phyloP scores from a whole-genome alignment of 2,113 vertebrate species.

The Mola mola region DNA sequence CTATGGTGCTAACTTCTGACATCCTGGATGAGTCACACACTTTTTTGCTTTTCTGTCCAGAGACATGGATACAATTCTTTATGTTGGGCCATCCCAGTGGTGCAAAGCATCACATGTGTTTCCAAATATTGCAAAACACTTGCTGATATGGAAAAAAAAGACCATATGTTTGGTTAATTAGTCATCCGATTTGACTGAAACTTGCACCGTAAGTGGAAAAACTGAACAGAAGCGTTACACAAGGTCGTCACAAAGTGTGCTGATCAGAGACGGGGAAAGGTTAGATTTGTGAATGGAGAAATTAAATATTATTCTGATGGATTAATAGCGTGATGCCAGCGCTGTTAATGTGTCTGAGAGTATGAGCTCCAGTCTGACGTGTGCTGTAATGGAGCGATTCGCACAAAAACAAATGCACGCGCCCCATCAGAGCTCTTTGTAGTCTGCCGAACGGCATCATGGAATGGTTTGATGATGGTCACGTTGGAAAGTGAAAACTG shows the following conservation, averaged over 20 bases:
- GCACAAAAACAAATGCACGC: constrained; percentile 49
- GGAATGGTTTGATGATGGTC: constrained; percentile 58
- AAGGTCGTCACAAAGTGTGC: not conserved
- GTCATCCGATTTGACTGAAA: constrained; percentile 49
- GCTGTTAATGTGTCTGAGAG: not conserved
- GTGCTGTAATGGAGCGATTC: not conserved
- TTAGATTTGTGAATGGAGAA: too few relatives aligned
- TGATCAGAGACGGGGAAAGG: too few relatives aligned
- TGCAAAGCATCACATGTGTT: constrained; percentile 33
- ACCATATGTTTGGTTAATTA: constrained; percentile 46
- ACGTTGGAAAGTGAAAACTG: constrained; percentile 66
- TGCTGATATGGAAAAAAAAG: constrained; percentile 54
- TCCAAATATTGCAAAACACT: constrained; percentile 38
- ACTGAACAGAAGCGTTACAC: not conserved
- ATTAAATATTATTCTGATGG: too few relatives aligned
- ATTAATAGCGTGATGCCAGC: not conserved
- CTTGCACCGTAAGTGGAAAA: constrained; percentile 62
- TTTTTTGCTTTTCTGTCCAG: too few relatives aligned
- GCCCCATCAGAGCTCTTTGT: constrained; percentile 62
- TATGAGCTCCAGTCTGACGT: not conserved
- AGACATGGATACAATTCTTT: not conserved
- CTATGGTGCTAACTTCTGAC: too few relatives aligned
- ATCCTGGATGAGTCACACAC: too few relatives aligned
- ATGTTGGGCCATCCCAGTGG: not conserved
- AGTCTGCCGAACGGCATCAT: constrained; percentile 64